A percentile compares a stretch with the other conserved stretches of the same genome.
Conservation (phyloP, 1,140 invertebrate genomes). For the Pogonomyrmex californicus region DNA sequence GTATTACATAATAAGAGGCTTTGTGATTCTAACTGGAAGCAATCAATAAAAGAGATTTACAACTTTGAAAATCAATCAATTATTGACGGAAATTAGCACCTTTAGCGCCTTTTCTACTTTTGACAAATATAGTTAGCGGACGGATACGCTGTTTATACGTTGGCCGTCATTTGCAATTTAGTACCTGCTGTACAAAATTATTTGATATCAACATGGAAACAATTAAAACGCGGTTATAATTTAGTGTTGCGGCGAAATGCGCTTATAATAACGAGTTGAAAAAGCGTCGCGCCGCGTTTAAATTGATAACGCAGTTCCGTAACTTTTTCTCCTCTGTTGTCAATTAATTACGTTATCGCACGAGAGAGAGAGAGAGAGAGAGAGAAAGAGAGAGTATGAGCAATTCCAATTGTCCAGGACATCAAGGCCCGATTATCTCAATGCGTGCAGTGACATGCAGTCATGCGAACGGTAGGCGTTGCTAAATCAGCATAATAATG, state of each 20-base stretch:
- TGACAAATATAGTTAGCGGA: not conserved
- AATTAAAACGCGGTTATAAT: constrained; percentile 25
- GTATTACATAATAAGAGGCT: not conserved
- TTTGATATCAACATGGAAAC: constrained; percentile 20
- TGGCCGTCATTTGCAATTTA: constrained; percentile 26
- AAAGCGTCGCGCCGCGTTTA: not conserved
- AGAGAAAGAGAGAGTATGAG: not conserved
- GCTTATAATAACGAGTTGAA: not conserved
- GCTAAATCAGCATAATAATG: constrained; percentile 28
- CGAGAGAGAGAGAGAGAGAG: too few species aligned
- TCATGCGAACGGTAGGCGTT: not conserved
- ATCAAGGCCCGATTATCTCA: constrained; percentile 36
- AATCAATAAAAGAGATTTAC: not conserved
- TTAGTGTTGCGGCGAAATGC: not conserved
- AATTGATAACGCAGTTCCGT: not conserved
- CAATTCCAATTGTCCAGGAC: constrained; percentile 26
- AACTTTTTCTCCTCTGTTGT: not conserved
- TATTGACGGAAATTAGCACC: not conserved
- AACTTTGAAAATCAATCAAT: not conserved
- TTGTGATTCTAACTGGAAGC: not conserved
- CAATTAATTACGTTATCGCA: constrained; percentile 23
- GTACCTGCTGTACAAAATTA: not conserved
- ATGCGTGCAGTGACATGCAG: not conserved
- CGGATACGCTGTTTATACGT: not conserved
- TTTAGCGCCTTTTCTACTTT: not conserved